A percentile compares a stretch with the other conserved stretches of the same genome.
These are phyloP conservation scores for Caenorhabditis sp. DNA, from an alignment of 2,888 invertebrate genomes.

Conservation along the genomic window DNA sequence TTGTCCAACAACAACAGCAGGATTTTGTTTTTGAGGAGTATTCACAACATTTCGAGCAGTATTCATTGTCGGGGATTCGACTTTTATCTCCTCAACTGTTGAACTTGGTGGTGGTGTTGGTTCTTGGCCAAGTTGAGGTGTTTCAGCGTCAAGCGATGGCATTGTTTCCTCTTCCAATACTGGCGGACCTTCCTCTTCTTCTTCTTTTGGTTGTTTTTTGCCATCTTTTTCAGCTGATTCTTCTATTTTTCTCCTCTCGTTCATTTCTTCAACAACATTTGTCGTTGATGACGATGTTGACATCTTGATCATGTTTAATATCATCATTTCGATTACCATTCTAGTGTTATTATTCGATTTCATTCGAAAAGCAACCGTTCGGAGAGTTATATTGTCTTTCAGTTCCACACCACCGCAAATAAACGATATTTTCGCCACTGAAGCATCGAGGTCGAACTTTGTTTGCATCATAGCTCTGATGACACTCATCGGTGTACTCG, in stretches of 20 bases:
- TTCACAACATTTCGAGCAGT: too few relatives aligned
- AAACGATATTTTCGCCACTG: neutral
- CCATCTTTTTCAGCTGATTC: neutral
- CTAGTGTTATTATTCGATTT: neutral
- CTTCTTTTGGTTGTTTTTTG: neutral
- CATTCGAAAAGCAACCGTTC: neutral
- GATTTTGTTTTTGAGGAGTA: too few relatives aligned
- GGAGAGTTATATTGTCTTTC: neutral
- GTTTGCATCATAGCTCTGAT: neutral
- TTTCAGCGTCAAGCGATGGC: neutral
- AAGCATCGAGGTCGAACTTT: neutral
- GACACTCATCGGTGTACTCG: neutral
- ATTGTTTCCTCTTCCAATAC: neutral
- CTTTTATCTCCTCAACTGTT: neutral
- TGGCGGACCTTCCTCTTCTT: constrained; percentile 1
- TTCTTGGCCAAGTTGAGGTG: neutral
- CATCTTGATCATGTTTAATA: neutral
- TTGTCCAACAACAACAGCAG: too few relatives aligned
- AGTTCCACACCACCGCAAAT: neutral
- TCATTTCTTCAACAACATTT: neutral
- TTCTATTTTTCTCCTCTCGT: neutral
- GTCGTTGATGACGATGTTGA: neutral
- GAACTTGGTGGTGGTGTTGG: neutral
- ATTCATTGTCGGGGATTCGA: neutral
- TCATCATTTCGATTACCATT: neutral